Conservation (phyloP, 2,113 vertebrate species). For the Orthonyx spaldingii region DNA sequence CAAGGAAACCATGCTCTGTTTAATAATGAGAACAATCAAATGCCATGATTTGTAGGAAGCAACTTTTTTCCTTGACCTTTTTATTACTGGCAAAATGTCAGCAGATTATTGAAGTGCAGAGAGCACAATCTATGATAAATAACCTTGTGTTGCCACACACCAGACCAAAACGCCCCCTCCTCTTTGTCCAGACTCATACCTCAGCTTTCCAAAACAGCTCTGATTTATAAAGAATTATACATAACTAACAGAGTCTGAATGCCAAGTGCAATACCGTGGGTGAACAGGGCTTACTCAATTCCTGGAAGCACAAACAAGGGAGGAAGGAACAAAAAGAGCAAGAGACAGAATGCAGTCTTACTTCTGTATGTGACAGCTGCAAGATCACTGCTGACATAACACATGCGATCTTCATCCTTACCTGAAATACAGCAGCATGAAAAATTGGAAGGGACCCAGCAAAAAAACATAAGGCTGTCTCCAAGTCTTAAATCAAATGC, state of each 20-base stretch:
- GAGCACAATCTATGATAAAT: neutral
- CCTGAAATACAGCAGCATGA: neutral
- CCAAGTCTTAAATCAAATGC: neutral
- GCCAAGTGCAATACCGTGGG: neutral
- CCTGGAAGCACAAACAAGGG: neutral
- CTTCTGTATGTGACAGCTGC: neutral
- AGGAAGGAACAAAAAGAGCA: neutral
- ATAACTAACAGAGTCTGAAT: neutral
- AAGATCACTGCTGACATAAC: neutral
- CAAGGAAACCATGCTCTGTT: neutral
- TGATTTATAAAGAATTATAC: neutral
- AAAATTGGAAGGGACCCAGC: neutral
- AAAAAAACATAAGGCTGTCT: neutral
- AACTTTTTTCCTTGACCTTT: conserved; percentile 36
- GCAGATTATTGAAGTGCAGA: conserved; percentile 11
- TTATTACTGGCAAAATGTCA: conserved; percentile 29
- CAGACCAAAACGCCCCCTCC: neutral
- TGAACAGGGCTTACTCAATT: neutral
- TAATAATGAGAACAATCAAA: conserved; percentile 20
- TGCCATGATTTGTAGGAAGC: conserved; percentile 6
- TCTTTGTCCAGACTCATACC: neutral
- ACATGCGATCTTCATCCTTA: neutral
- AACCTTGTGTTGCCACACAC: neutral
- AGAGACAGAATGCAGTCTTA: neutral
- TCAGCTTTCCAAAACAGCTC: neutral